Percentiles rank a stretch among this genome's conserved stretches.
Evolutionary conservation across 2,888 invertebrate genomes (phyloP).

Genomic region (Anticlea derivata): DNA sequence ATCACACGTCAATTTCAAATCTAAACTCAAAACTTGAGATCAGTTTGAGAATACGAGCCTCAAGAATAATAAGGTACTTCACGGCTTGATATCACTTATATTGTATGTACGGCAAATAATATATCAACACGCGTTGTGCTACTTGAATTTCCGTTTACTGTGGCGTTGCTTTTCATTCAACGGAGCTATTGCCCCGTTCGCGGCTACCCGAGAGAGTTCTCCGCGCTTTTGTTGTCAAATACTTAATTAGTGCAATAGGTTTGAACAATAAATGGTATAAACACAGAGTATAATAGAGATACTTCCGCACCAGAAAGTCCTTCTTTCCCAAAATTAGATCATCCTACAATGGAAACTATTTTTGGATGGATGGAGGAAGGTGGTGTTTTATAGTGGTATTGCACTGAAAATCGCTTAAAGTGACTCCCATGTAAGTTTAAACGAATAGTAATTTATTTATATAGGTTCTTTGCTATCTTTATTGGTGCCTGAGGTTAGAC

Average conservation of each 20-base stretch:
- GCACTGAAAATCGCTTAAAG: no score
- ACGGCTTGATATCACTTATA: no score
- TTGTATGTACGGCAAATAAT: neutral
- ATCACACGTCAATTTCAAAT: neutral
- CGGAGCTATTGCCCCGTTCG: constrained; percentile 17
- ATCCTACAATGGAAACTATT: no score
- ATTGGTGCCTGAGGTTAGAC: constrained; percentile 16
- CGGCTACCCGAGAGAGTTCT: constrained; percentile 23
- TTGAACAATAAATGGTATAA: constrained; percentile 30
- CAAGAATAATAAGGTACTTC: no score
- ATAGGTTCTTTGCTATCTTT: constrained; percentile 25
- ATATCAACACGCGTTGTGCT: constrained; percentile 7
- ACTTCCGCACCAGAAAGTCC: neutral
- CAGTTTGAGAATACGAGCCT: no score
- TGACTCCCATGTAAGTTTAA: no score
- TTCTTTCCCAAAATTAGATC: no score
- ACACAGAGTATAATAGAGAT: neutral
- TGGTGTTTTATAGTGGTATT: no score
- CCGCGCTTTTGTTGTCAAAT: constrained; percentile 35
- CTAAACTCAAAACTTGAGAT: no score
- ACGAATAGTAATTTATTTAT: constrained; percentile 25
- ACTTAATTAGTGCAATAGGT: constrained; percentile 36
- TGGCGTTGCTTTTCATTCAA: constrained; percentile 12
- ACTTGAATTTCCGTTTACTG: neutral
- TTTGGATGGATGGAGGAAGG: no score